These are phyloP conservation scores for Tetrao urogallus DNA, from an alignment of 2,113 vertebrate genomes.

Conservation along the genomic window DNA sequence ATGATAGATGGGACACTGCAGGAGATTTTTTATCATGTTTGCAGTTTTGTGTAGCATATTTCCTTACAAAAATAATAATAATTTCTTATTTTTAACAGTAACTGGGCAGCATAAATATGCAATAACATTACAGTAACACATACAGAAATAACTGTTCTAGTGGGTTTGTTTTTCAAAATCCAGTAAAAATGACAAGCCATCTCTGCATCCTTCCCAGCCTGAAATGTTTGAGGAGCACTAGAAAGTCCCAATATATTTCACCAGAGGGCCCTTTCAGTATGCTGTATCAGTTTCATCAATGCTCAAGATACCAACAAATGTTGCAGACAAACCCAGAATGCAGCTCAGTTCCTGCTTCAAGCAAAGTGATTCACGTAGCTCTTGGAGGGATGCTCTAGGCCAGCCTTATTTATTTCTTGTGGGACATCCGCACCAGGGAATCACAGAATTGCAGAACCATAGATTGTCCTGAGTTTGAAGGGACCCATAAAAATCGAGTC, in stretches of 20 bases:
- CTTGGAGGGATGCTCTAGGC: neutral
- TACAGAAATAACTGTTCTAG: neutral
- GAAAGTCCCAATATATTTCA: neutral
- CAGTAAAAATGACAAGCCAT: neutral
- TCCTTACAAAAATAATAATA: neutral
- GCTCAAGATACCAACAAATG: neutral
- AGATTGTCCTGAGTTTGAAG: no score
- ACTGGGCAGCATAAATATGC: neutral
- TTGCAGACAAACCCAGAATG: neutral
- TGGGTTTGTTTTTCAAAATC: constrained; percentile 23
- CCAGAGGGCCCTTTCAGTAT: neutral
- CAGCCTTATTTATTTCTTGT: neutral
- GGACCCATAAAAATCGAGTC: no score
- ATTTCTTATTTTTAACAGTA: neutral
- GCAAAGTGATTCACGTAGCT: neutral
- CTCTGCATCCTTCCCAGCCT: neutral
- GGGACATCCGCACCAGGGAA: neutral
- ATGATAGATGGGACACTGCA: neutral
- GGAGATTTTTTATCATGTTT: neutral
- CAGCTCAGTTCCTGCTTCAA: neutral
- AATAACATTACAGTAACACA: constrained; percentile 14
- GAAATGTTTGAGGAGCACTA: neutral
- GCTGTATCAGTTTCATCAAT: neutral
- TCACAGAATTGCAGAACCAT: no score
- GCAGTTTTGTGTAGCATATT: neutral